Conservation (phyloP, 2,113 vertebrate genomes). For the Platichthys flesus region DNA sequence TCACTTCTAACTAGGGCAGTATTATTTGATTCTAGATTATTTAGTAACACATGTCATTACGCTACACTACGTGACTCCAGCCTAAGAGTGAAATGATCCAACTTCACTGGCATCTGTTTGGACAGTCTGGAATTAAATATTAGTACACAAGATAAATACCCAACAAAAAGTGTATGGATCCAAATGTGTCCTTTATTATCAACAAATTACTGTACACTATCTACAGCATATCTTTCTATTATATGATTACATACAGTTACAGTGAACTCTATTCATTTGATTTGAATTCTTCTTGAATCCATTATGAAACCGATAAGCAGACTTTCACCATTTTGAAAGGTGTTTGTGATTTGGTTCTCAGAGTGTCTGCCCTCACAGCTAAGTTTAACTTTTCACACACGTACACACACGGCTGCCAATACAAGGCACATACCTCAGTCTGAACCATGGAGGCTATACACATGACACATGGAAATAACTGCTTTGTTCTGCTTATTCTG, state of each 20-base stretch:
- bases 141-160: not conserved
- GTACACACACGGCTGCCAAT: not conserved
- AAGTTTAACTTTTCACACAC: not conserved
- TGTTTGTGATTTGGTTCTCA: not conserved
- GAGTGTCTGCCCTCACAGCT: slow-evolving; percentile 2
- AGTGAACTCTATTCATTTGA: not conserved
- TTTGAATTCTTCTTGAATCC: slow-evolving; percentile 4
- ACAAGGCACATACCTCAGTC: not conserved
- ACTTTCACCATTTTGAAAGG: not conserved
- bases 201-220: slow-evolving; percentile 9
- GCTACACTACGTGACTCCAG: no score
- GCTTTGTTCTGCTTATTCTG: slow-evolving; percentile 10
- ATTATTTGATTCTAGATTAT: no score
- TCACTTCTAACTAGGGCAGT: no score
- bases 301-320: not conserved
- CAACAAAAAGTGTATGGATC: not conserved
- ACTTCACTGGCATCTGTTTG: no score
- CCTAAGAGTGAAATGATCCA: no score
- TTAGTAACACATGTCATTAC: no score
- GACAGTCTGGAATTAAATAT: not conserved
- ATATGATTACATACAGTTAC: not conserved
- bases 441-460: slow-evolving; percentile 16
- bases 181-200: slow-evolving; percentile 41
- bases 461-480: not conserved
- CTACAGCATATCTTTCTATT: not conserved